Evolutionary conservation across 2,797 vertebrate genomes (phyloP).

Genomic region (Galago senegalensis): DNA sequence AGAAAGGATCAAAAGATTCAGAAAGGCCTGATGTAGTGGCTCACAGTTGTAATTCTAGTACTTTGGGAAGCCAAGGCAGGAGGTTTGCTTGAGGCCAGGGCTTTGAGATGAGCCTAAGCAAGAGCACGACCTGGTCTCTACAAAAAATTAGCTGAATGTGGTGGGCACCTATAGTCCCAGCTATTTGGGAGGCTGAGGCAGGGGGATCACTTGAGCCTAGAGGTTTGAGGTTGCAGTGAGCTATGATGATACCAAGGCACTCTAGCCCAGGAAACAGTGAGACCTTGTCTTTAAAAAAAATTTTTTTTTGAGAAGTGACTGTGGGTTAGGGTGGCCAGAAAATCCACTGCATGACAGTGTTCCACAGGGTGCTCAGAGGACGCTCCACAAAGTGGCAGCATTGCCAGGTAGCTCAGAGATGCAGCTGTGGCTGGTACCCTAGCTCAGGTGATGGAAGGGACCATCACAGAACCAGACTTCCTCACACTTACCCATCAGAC

Average conservation of each 20-base stretch:
- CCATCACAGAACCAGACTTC: background rate
- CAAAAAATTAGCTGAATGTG: background rate
- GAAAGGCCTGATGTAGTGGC: background rate
- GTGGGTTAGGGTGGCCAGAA: background rate
- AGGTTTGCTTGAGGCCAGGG: background rate
- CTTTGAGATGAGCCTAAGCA: background rate
- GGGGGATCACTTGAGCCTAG: background rate
- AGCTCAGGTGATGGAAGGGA: background rate
- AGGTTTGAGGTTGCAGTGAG: background rate
- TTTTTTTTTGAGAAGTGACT: background rate
- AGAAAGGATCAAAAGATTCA: background rate
- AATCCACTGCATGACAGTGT: background rate
- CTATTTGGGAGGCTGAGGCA: background rate
- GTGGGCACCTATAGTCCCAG: background rate
- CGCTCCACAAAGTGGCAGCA: background rate
- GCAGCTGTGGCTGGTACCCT: background rate
- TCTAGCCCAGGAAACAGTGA: background rate
- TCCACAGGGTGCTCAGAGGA: background rate
- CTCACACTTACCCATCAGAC: accelerated
- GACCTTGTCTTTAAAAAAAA: background rate
- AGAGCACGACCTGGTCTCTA: background rate
- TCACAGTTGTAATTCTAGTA: background rate
- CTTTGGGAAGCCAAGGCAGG: background rate
- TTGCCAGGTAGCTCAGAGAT: background rate
- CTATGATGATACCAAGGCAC: background rate